Evolutionary conservation across 2,113 vertebrate genomes (phyloP).

Genomic region (Tor tambroides): DNA sequence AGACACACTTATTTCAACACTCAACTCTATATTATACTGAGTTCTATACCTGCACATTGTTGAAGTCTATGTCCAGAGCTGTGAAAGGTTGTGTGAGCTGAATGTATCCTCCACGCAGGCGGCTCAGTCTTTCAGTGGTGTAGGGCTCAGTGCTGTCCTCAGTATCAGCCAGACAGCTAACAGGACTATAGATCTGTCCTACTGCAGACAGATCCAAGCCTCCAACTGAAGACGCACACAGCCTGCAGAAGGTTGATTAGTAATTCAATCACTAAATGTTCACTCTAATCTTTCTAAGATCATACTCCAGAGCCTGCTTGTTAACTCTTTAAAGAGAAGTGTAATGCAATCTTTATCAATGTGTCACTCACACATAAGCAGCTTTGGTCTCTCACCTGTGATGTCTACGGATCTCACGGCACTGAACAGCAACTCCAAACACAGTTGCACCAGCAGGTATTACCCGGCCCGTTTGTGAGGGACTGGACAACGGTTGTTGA

Average conservation of each 20-base stretch:
- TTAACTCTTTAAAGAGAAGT: background rate
- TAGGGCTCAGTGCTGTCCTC: slow-evolving; percentile 92
- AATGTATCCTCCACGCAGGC: slow-evolving; percentile 85
- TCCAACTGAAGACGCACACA: slow-evolving; percentile 79
- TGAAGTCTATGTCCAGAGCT: slow-evolving; percentile 90
- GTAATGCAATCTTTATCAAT: background rate
- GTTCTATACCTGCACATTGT: slow-evolving; percentile 81
- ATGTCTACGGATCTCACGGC: slow-evolving; percentile 90
- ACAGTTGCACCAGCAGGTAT: slow-evolving; percentile 90
- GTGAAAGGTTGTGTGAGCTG: slow-evolving; percentile 87
- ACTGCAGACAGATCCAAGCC: slow-evolving; percentile 77
- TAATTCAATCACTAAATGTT: background rate
- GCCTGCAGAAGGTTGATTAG: slow-evolving; percentile 67
- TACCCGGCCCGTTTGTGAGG: slow-evolving; percentile 84
- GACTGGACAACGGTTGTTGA: slow-evolving; percentile 60
- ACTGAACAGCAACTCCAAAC: slow-evolving; percentile 91
- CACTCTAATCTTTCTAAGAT: background rate
- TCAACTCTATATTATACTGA: background rate
- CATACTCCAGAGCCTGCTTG: background rate
- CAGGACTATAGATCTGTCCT: slow-evolving; percentile 84
- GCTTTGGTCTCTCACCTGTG: slow-evolving; percentile 80
- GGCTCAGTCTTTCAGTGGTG: slow-evolving; percentile 92
- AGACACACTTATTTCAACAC: background rate
- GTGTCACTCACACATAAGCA: background rate
- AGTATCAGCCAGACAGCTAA: slow-evolving; percentile 73